Base-by-base conservation (phyloP, 2,888 invertebrate genomes). In the Agelastica alni region DNA sequence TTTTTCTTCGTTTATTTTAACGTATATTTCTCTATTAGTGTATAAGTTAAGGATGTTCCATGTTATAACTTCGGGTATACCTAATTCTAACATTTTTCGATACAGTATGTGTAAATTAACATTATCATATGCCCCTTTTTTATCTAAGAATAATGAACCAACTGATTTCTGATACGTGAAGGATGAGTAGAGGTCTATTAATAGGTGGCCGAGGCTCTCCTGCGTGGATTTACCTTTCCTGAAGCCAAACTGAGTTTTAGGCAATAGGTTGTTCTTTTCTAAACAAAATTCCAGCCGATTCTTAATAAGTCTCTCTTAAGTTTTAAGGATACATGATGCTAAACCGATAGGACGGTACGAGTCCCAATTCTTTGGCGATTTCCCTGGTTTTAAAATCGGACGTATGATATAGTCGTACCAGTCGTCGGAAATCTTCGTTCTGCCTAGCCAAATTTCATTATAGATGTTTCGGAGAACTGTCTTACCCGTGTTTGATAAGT, bases 221-320 rank as follows among this genome's bases (percentile, higher is more conserved):
- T 9, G 16, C 9, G 51, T 51, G 18, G 39, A 45, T 17, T 17
- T 34, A n/a, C 32, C 36, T 17, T 34, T 46, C 14, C 52, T 41
- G 18, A 52, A 52, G 14, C 51, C 52, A 12, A 34, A 26, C 17
- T 46, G 47, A n/a, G 31, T 20, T 17, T 30, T 7, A 9, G 36
- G 28, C 9, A 52, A 10, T 26, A 34, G 31, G 7, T 39, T 28
- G 4, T 43, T n/a, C 4, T 26, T 10, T 44, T 51, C 49, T 26
- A 49, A 10, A 10, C 20, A 43, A 10, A 14, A 39, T 36, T 48
- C 48, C 1, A 41, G 2, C 28, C 42, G 30, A 13, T 31, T 41
- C 17, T 48, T 53, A 5, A 47, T 28, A 4, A 53, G 28, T 22
- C 17, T 39, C 22, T 53, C 53, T 1, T 48, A 28, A 6, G 46